phyloP scores from a whole-genome alignment of 1,140 invertebrate genomes.

The Lasioglossum baleicum region DNA sequence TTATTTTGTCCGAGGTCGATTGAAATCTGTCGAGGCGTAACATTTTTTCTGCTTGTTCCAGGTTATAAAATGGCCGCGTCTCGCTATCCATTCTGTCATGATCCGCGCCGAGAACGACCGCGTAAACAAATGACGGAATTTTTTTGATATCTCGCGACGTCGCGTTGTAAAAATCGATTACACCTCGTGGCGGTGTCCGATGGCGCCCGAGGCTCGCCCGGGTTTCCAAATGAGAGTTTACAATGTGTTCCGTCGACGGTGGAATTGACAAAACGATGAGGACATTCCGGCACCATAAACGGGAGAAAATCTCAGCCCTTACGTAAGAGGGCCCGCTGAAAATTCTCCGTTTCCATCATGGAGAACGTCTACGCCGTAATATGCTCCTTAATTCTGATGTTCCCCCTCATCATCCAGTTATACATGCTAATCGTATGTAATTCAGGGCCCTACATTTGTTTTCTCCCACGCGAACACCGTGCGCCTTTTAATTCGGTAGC shows the following conservation, averaged over 20 bases:
- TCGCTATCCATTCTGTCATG: neutral
- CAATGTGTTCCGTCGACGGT: slow-evolving; percentile 3
- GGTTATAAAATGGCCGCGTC: neutral
- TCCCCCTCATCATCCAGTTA: slow-evolving; percentile 47
- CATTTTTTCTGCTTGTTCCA: neutral
- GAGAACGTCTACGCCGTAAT: slow-evolving; percentile 46
- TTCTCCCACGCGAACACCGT: too few relatives aligned
- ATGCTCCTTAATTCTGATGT: slow-evolving; percentile 42
- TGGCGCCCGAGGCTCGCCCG: neutral
- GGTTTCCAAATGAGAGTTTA: slow-evolving; percentile 4
- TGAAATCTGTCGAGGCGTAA: neutral
- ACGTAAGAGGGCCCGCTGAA: slow-evolving; percentile 2
- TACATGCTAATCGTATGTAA: slow-evolving; percentile 58
- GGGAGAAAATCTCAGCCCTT: neutral
- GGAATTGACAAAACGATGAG: slow-evolving; percentile 10
- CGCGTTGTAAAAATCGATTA: slow-evolving; percentile 14
- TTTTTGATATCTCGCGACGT: neutral
- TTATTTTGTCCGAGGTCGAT: neutral
- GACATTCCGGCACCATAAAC: neutral
- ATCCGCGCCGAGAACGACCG: neutral
- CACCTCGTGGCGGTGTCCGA: slow-evolving; percentile 1
- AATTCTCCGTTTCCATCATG: slow-evolving; percentile 29
- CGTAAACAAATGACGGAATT: slow-evolving; percentile 34
- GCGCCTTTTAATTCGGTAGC: neutral
- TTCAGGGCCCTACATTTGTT: neutral